A percentile compares a stretch with the other conserved stretches of the same genome.
phyloP scores from a whole-genome alignment of 2,888 invertebrate species.

The Calameuta filiformis region DNA sequence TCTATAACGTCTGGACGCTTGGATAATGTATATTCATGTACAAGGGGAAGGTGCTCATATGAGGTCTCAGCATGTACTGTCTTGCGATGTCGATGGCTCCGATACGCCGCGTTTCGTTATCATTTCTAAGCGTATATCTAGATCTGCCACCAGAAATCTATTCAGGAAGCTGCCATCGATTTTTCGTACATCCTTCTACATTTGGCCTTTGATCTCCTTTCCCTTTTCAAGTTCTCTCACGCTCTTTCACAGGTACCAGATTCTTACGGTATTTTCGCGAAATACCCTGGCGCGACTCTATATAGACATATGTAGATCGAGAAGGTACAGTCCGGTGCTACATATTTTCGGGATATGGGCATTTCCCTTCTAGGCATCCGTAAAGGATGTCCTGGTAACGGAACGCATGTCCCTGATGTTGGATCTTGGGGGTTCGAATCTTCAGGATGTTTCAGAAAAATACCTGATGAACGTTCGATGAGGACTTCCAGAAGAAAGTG shows the following conservation, averaged over 20 bases:
- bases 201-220: not conserved
- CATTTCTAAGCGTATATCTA: not conserved
- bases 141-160: not conserved
- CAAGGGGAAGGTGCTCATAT: not conserved
- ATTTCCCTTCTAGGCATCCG: not conserved
- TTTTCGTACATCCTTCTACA: not conserved
- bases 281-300: not conserved
- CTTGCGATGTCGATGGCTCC: not conserved
- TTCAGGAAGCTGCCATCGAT: not conserved
- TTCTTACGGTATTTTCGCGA: not conserved
- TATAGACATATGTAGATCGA: not conserved
- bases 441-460: not conserved
- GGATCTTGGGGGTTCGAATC: not conserved
- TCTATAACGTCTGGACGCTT: not conserved
- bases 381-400: not conserved
- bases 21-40: not conserved
- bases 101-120: not conserved
- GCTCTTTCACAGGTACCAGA: not conserved
- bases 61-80: not conserved
- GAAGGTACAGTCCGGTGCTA: not conserved
- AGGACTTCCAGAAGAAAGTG: not conserved
- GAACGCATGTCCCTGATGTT: not conserved
- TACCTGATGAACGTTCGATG: not conserved
- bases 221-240: not conserved
- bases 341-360: not conserved